Evolutionary conservation across 2,797 vertebrate genomes (phyloP).

Genomic region (Argyrosomus regius): DNA sequence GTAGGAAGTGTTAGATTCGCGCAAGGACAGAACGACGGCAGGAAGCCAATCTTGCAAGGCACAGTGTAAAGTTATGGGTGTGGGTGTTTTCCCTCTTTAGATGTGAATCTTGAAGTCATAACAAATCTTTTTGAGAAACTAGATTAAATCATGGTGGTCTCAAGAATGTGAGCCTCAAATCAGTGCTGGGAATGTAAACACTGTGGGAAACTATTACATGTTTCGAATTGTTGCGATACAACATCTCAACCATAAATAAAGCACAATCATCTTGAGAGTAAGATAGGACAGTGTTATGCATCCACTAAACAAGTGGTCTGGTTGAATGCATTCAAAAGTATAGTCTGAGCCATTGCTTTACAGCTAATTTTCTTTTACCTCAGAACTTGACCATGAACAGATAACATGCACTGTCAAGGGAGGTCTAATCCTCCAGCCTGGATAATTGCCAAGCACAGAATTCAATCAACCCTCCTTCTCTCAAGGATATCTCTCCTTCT

Average conservation of each 20-base stretch:
- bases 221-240: slow-evolving; percentile 51
- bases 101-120: slow-evolving; percentile 75
- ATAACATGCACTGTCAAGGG: slow-evolving; percentile 55
- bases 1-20: slow-evolving; percentile 72
- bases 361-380: slow-evolving; percentile 31
- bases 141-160: slow-evolving; percentile 53
- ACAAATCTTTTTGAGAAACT: slow-evolving; percentile 69
- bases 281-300: slow-evolving; percentile 45
- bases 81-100: slow-evolving; percentile 59
- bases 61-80: slow-evolving; percentile 46
- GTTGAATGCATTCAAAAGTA: slow-evolving; percentile 35
- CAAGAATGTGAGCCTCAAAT: slow-evolving; percentile 59
- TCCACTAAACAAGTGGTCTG: slow-evolving; percentile 17
- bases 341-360: slow-evolving; percentile 23
- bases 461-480: slow-evolving; percentile 57
- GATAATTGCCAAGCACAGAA: slow-evolving; percentile 68
- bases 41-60: slow-evolving; percentile 58
- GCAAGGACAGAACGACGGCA: slow-evolving; percentile 47
- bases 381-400: slow-evolving; percentile 60
- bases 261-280: slow-evolving; percentile 38
- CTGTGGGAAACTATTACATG: slow-evolving; percentile 52
- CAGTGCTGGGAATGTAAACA: slow-evolving; percentile 61
- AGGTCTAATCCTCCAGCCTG: slow-evolving; percentile 70
- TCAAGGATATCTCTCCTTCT: slow-evolving; percentile 64
- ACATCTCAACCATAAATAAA: slow-evolving; percentile 38